Percentiles rank a stretch among this genome's conserved stretches.
phyloP scores from a whole-genome alignment of 2,797 vertebrate species.

The Pachyuromys duprasi region DNA sequence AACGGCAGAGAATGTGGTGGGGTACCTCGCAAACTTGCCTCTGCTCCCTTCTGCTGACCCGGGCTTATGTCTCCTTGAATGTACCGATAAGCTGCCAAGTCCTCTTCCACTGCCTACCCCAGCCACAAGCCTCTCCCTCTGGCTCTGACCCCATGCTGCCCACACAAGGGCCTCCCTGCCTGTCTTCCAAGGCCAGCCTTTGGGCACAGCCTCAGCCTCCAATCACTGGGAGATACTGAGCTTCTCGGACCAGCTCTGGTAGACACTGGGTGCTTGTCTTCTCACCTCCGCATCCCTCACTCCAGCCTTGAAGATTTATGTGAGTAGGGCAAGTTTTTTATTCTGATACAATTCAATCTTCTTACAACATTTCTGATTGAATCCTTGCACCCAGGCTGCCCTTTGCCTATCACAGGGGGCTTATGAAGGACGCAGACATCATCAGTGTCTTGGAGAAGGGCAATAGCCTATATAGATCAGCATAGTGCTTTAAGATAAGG shows the following conservation, averaged over 20 bases:
- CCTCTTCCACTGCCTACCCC: not conserved
- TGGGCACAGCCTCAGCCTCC: not conserved
- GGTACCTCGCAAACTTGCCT: not conserved
- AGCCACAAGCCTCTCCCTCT: not conserved
- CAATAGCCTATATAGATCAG: not conserved
- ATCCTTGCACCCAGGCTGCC: fast-evolving
- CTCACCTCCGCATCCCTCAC: not conserved
- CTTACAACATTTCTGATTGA: fast-evolving
- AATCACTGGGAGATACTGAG: too few species aligned
- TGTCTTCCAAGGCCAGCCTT: too few species aligned
- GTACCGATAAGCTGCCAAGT: fast-evolving
- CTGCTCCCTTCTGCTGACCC: too few species aligned
- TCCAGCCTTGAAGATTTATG: not conserved
- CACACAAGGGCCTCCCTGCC: not conserved
- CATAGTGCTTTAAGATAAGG: not conserved
- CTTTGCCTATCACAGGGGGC: fast-evolving
- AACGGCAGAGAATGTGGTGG: not conserved
- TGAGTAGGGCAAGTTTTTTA: not conserved
- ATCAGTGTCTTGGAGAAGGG: not conserved
- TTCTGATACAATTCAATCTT: fast-evolving
- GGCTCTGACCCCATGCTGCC: too few species aligned
- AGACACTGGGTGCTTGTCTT: not conserved
- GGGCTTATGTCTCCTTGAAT: not conserved
- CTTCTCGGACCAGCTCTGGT: too few species aligned
- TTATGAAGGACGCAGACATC: fast-evolving